Percentiles rank a stretch among this genome's conserved stretches.
phyloP scores from a whole-genome alignment of 2,888 invertebrate genomes.

The Hyles lineata region DNA sequence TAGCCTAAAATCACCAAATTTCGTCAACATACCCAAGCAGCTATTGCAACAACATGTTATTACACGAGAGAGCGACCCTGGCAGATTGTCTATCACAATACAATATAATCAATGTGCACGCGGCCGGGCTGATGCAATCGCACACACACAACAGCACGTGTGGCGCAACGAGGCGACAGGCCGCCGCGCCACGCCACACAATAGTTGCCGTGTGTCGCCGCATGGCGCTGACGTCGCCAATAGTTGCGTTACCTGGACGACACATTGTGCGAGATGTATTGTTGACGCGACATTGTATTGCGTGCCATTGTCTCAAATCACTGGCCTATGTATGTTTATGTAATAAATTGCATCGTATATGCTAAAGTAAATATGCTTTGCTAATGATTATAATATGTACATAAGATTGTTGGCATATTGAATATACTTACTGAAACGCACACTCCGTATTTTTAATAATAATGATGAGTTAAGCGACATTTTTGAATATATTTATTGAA shows the following conservation, averaged over 20 bases:
- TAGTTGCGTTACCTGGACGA: neutral
- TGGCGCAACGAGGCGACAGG: neutral
- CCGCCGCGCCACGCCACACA: neutral
- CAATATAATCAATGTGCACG: neutral
- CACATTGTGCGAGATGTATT: neutral
- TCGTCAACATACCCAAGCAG: no score
- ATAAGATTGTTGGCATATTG: no score
- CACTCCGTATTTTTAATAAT: no score
- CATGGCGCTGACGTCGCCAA: conserved; percentile 1
- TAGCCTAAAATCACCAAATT: no score
- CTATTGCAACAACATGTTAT: no score
- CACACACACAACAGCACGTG: neutral
- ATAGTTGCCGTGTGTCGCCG: neutral
- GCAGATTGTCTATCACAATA: neutral
- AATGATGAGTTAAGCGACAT: no score
- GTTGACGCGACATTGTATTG: neutral
- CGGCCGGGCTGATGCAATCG: neutral
- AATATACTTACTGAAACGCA: no score
- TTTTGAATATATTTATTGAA: no score
- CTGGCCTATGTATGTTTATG: neutral
- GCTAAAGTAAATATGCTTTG: neutral
- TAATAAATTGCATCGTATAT: neutral
- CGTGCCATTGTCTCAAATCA: neutral
- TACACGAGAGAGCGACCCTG: no score
- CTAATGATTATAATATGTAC: no score